Base-by-base conservation (phyloP, 2,113 vertebrate genomes). In the Periophthalmodon schlosseri region DNA sequence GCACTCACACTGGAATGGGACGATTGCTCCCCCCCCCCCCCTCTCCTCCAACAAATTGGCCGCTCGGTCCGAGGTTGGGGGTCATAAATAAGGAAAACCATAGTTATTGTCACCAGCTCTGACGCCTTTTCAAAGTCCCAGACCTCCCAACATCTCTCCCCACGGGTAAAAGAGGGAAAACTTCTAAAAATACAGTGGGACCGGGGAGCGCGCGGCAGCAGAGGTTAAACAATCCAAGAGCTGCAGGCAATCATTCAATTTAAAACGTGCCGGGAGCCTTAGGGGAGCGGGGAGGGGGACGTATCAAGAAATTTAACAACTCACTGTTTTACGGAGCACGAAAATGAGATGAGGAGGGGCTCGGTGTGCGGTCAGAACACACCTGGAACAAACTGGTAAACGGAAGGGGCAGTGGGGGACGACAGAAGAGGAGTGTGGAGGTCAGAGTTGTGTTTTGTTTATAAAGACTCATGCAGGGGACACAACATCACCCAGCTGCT, bases 221-320 rank as follows among this genome's bases (percentile, higher is more conserved):
- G 88, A 91, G 92, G 91, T 94, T 91, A 93, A 93, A 91, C 89
- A 92, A 91, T 91, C 90, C 76, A 75, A 89, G 84, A 88, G 90
- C 92, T 92, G 89, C 88, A 90, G 93, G 92, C 92, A 91, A 93
- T 93, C 92, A 91, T 92, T 94, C 93, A 93, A 91, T 93, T 93
- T 93, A 92, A 93, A 92, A 90, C 87, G 74, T 89, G 79, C 90
- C 86, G 56, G 90, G 90, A 90, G 87, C 91, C 91, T 81, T 86
- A 82, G 86, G 87, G 89, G 89, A 71, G 69, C 78, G 24, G 84
- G 79, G 75, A 84, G 86, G 84, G 80, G 86, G 90, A 86, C 82
- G 75, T 87, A 84, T 92, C 88, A 91, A 92, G 89, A 90, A 90
- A 91, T 91, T 88, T 92, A 93, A 94, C 91, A 92, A 91, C 89